Evolutionary conservation across 1,140 invertebrate species (phyloP).

Genomic region (Lordiphosa collinella): DNA sequence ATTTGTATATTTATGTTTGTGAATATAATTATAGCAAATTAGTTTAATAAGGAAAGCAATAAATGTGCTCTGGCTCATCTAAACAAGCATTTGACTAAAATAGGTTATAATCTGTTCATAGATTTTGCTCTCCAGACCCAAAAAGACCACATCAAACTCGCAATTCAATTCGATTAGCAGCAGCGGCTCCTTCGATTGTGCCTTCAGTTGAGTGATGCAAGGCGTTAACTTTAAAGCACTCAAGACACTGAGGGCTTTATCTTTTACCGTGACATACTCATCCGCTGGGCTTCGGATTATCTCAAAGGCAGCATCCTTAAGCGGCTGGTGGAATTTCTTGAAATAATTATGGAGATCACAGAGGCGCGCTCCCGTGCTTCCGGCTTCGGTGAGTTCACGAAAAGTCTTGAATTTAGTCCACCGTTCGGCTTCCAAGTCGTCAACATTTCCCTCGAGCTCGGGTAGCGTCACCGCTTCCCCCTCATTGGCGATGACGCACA

Average conservation of each 20-base stretch:
- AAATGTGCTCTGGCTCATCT: too few species aligned
- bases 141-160: conserved; percentile 53
- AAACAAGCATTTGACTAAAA: conserved; percentile 50
- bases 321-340: conserved; percentile 39
- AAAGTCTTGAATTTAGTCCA: conserved; percentile 61
- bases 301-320: conserved; percentile 40
- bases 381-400: conserved; percentile 57
- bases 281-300: neutral
- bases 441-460: neutral
- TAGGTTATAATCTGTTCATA: conserved; percentile 31
- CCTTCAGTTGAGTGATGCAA: too few species aligned
- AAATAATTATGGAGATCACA: conserved; percentile 72
- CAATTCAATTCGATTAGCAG: conserved; percentile 45
- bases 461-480: too few species aligned
- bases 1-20: too few species aligned
- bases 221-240: too few species aligned
- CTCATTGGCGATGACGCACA: conserved; percentile 34
- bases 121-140: conserved; percentile 37
- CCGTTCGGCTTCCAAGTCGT: conserved; percentile 47
- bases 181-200: conserved; percentile 10
- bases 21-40: too few species aligned
- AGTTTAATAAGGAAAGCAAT: too few species aligned
- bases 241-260: too few species aligned
- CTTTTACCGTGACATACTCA: too few species aligned
- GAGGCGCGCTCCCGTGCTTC: conserved; percentile 22